Conservation (phyloP, 1,140 invertebrate species). For the Drosophila mojavensis region DNA sequence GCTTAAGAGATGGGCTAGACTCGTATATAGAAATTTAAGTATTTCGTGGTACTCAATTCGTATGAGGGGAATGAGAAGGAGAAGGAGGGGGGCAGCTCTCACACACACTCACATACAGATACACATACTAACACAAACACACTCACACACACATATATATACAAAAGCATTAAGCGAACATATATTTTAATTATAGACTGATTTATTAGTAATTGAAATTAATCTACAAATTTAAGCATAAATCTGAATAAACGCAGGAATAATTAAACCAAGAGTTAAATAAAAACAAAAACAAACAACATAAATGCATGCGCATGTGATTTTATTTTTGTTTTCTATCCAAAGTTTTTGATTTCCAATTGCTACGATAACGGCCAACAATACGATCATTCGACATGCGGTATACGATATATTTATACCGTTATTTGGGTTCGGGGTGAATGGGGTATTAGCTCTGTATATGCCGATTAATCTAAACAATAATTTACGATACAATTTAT, state of each 20-base stretch:
- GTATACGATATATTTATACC: slow-evolving; percentile 29
- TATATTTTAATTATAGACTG: slow-evolving; percentile 83
- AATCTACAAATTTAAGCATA: slow-evolving; percentile 81
- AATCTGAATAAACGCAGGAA: slow-evolving; percentile 81
- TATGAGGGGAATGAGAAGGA: too few species aligned
- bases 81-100: slow-evolving; percentile 53
- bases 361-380: slow-evolving; percentile 30
- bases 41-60: slow-evolving; percentile 48
- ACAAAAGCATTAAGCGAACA: slow-evolving; percentile 79
- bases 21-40: slow-evolving; percentile 52
- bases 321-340: slow-evolving; percentile 27
- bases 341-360: slow-evolving; percentile 27
- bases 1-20: slow-evolving; percentile 11
- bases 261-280: slow-evolving; percentile 65
- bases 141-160: slow-evolving; percentile 41
- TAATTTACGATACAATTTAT: slow-evolving; percentile 61
- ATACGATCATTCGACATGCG: slow-evolving; percentile 13
- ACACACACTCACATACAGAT: slow-evolving; percentile 41
- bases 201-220: slow-evolving; percentile 83
- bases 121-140: slow-evolving; percentile 32
- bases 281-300: slow-evolving; percentile 15
- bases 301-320: slow-evolving; percentile 32
- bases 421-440: background rate
- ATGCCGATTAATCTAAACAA: slow-evolving; percentile 51
- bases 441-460: slow-evolving; percentile 7